A percentile compares a stretch with the other conserved stretches of the same genome.
Evolutionary conservation across 2,113 vertebrate species (phyloP).

Genomic region (Abramis brama): DNA sequence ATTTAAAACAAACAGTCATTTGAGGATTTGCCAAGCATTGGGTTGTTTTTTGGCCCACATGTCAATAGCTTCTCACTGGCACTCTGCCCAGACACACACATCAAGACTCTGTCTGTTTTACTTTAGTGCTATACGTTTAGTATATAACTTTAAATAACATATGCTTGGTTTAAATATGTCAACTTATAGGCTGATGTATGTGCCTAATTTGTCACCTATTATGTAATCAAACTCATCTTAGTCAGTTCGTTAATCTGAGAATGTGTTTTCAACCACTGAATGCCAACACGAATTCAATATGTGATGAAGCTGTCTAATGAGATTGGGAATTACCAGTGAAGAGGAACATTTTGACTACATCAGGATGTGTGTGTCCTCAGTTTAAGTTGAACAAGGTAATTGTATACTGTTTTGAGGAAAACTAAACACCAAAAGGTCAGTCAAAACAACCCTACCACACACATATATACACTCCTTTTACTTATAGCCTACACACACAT

Average conservation of each 20-base stretch:
- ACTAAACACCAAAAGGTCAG: conserved; percentile 14
- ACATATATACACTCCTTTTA: neutral
- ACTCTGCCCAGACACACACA: conserved; percentile 2
- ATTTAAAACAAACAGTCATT: neutral
- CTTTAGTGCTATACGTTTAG: neutral
- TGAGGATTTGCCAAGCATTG: neutral
- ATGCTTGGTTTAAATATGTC: neutral
- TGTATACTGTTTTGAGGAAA: conserved; percentile 8
- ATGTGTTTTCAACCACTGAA: neutral
- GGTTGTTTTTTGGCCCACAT: neutral
- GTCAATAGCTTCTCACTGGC: neutral
- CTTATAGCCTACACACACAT: neutral
- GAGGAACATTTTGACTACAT: neutral
- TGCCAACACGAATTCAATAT: neutral
- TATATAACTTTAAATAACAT: neutral
- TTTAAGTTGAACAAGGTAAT: neutral
- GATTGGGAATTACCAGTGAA: conserved; percentile 1
- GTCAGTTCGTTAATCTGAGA: neutral
- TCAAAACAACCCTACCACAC: conserved; percentile 2
- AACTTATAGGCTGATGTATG: neutral
- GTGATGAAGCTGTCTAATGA: neutral
- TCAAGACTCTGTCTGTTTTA: neutral
- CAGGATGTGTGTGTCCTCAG: neutral
- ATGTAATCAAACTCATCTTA: neutral
- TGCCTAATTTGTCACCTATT: neutral